Evolutionary conservation across 1,140 invertebrate genomes (phyloP), one percentile per base, ranked within the genome.

Genomic region (Heliconius himera): DNA sequence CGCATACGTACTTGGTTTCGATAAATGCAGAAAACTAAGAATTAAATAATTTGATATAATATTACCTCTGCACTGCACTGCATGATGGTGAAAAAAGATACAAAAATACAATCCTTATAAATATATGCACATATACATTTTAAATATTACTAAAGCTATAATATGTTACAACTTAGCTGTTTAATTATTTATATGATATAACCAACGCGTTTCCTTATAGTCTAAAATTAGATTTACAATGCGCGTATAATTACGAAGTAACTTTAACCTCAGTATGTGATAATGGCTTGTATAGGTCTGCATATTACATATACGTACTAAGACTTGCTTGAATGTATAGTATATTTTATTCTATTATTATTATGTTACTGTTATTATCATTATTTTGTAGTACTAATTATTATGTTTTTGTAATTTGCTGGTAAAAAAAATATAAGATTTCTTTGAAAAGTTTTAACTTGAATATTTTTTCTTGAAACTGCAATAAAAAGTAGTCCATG

Each of bases 211-310:
- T 75, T 75, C 78, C 73, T 79, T 75, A 38, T 66, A 26, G 33
- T 75, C 78, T 78, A 75, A 79, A 75, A 79, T 70, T 79, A 79
- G 73, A 79, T 18, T 74, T 60, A 79, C 73, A 73, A 71, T 26
- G 26, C 11, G 29, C 29, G 8, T 26, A 66, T 74, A 70, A 70
- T 46, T 79, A 70, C 49, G 6, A 79, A 75, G 66, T 71, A 75
- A 74, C 78, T 79, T 79, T 79, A 73, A 79, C 78, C 73, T 75
- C 73, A 71, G 70, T 71, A 46, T 38, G 36, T 72, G 78, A 79
- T 79, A 79, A 75, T 70, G 66, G 20, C 29, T 79, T 79, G 72
- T 71, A 41, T 74, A 74, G 51, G 73, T 70, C 51, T 74, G 41
- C 9, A 46, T 78, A 54, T 18, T 54, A 54, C 20, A 20, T 6